phyloP scores from a whole-genome alignment of 2,888 invertebrate genomes.

The Cinara cedri region DNA sequence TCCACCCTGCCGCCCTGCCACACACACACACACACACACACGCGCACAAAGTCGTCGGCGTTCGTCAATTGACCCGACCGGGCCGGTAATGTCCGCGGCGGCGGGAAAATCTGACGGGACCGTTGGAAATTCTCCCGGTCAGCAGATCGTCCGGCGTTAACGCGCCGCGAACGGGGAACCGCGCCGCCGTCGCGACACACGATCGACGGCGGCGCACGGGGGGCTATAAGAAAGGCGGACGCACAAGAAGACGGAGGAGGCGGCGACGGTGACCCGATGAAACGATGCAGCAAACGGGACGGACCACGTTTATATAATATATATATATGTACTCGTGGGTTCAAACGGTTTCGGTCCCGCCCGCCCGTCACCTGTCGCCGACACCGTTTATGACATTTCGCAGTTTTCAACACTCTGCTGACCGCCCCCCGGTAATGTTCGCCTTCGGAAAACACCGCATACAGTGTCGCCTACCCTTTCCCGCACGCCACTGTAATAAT shows the following conservation, averaged over 20 bases:
- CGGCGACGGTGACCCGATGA: neutral
- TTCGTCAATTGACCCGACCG: neutral
- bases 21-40: neutral
- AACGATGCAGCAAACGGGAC: constrained; percentile 17
- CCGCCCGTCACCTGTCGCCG: neutral
- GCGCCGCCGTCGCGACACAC: too few relatives aligned
- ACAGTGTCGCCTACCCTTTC: neutral
- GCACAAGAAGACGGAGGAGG: neutral
- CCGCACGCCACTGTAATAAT: neutral
- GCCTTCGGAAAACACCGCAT: neutral
- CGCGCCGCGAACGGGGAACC: neutral
- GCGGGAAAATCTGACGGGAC: neutral
- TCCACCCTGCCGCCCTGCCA: too few relatives aligned
- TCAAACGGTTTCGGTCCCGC: neutral
- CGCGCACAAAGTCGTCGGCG: neutral
- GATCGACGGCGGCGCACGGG: too few relatives aligned
- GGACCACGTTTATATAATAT: too few relatives aligned
- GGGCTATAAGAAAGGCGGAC: neutral
- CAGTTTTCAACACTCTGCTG: neutral
- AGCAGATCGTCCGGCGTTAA: neutral
- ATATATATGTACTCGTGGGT: neutral
- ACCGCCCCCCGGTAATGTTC: neutral
- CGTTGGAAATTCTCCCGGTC: neutral
- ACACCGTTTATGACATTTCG: neutral
- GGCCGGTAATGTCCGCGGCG: neutral